Evolutionary conservation across 2,888 invertebrate genomes (phyloP), one percentile per base, ranked within the genome.

Genomic region (Endomychus coccineus): DNA sequence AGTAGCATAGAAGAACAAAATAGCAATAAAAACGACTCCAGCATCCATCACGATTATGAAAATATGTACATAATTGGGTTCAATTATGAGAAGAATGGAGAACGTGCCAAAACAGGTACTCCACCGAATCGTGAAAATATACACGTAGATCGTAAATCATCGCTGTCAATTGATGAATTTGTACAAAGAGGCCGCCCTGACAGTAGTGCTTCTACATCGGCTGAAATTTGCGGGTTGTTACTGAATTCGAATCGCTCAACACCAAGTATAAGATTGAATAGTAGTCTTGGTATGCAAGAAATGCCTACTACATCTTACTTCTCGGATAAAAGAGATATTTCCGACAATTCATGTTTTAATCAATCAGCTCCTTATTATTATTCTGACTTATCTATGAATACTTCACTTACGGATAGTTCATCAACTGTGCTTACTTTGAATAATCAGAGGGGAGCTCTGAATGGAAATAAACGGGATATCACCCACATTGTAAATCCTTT

Each of bases 281-380:
- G 51, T 41, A 49, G 52, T 4, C 33, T 51, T 19, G 54, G 50
- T 36, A 44, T 40, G 6, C 51, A 56, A 39, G 54, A 59, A 35
- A 45, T 51, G 10, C 43, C 44, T 13, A 42, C 49, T 2, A 36
- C 51, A 7, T 44, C 52, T 24, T 57, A 54, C 48, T 23, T 52
- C 34, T 38, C 44, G 4, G 46, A 49, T 9, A 30, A n/a, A n/a
- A n/a, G 45, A 45, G 13, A 50, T 42, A 23, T 30, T 36, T n/a
- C 70, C 71, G 11, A 78, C 78, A 45, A 29, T 3, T 41, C 42
- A 3, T 46, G 51, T 11, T 42, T 36, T 22, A 52, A 48, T 31
- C 78, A 80, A 43, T 75, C 79, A 36, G 86, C 85, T 17, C 88
- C 89, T 0, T 89, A 89, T 56, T 89, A 89, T 56, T 89, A 89